Percentiles rank a stretch among this genome's conserved stretches.
These are phyloP conservation scores for Trachemys scripta DNA, from an alignment of 2,113 vertebrate species.

Conservation along the genomic window DNA sequence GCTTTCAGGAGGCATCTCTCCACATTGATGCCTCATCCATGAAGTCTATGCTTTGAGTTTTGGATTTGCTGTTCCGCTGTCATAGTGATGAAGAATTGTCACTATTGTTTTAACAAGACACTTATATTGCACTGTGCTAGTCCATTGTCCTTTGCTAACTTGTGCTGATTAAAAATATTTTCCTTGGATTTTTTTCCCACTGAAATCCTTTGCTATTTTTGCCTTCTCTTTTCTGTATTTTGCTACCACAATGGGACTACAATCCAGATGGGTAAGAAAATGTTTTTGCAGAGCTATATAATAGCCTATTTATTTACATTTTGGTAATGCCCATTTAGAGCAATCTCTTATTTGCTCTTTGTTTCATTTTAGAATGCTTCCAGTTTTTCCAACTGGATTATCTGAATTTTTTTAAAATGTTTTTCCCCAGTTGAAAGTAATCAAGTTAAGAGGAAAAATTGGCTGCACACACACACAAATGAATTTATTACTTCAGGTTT, in stretches of 20 bases:
- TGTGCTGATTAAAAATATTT: not conserved
- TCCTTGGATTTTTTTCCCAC: not conserved
- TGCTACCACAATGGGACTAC: not conserved
- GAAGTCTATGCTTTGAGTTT: not conserved
- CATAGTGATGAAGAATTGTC: not conserved
- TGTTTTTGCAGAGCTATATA: not conserved
- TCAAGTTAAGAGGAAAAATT: conserved; percentile 23
- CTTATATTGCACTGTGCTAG: not conserved
- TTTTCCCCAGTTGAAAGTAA: not conserved
- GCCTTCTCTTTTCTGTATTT: not conserved
- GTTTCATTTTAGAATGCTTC: not conserved
- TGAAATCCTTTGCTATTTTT: not conserved
- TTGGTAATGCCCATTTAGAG: not conserved
- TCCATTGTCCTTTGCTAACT: not conserved
- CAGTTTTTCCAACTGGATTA: not conserved
- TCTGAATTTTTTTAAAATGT: not conserved
- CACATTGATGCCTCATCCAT: not conserved
- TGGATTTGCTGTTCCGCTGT: not conserved
- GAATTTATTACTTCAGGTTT: not conserved
- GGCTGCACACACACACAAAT: not conserved
- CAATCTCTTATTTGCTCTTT: not conserved
- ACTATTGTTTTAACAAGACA: not conserved
- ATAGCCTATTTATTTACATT: not conserved
- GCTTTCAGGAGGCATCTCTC: not conserved
- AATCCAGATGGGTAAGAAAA: conserved; percentile 6